Evolutionary conservation across 2,888 invertebrate genomes (phyloP).

Genomic region (Gasteruption jaculator): DNA sequence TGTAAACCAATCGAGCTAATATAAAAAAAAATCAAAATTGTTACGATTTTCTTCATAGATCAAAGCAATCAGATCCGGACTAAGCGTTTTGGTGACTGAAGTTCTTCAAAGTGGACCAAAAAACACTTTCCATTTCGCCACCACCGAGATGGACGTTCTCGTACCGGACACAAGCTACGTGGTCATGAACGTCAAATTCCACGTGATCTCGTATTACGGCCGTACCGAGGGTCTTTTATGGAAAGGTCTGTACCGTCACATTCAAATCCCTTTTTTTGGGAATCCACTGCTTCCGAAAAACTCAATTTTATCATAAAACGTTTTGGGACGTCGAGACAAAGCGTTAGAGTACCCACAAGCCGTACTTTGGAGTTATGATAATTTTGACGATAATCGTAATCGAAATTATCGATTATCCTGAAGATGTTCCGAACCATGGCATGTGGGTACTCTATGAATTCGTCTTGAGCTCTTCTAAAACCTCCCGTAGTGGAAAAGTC

Average conservation of each 20-base stretch:
- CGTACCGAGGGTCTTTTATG: conserved; percentile 56
- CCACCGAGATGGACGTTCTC: conserved; percentile 54
- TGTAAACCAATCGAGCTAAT: neutral
- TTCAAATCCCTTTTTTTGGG: too few species aligned
- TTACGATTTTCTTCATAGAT: conserved; percentile 28
- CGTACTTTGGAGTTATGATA: too few species aligned
- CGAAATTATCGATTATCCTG: neutral
- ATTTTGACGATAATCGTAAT: too few species aligned
- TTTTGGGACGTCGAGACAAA: too few species aligned
- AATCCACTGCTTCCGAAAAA: too few species aligned
- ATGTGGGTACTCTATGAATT: too few species aligned
- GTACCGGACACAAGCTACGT: conserved; percentile 62
- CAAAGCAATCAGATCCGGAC: conserved; percentile 33
- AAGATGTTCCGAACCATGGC: too few species aligned
- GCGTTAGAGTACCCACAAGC: too few species aligned
- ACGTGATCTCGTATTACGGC: conserved; percentile 61
- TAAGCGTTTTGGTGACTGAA: conserved; percentile 57
- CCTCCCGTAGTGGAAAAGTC: too few species aligned
- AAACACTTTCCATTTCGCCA: conserved; percentile 58
- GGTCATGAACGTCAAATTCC: conserved; percentile 61
- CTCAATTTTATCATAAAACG: too few species aligned
- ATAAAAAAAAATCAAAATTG: neutral
- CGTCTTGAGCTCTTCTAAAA: too few species aligned
- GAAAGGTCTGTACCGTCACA: conserved; percentile 60
- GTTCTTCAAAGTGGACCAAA: conserved; percentile 54